Evolutionary conservation across 2,888 invertebrate genomes (phyloP).

Genomic region (Malthinus seriepunctatus): DNA sequence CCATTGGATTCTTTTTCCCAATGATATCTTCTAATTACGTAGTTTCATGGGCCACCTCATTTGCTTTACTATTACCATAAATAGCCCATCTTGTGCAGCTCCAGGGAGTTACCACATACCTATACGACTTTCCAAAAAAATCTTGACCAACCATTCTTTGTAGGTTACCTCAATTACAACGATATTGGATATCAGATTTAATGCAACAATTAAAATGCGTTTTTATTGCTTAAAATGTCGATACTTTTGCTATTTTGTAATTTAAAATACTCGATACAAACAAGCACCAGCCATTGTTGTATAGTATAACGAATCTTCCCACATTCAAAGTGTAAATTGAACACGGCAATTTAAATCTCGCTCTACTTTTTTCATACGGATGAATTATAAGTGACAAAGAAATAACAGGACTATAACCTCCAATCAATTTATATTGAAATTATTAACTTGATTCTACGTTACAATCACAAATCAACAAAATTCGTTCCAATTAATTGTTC

Average conservation of each 20-base stretch:
- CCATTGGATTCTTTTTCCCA: too few species aligned
- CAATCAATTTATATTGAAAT: background rate
- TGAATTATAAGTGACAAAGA: background rate
- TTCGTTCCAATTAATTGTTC: too few species aligned
- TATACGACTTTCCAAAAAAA: too few species aligned
- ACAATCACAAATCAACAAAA: background rate
- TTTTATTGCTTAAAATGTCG: background rate
- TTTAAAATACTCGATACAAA: too few species aligned
- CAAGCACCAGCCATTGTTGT: slow-evolving; percentile 27
- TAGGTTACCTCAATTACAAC: background rate
- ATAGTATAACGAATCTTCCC: slow-evolving; percentile 41
- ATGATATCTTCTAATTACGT: too few species aligned
- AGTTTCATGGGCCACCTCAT: too few species aligned
- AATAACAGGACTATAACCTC: background rate
- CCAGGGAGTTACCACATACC: too few species aligned
- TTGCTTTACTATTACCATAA: too few species aligned
- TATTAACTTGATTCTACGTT: background rate
- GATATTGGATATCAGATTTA: background rate
- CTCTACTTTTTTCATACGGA: slow-evolving; percentile 21
- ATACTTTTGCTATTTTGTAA: background rate
- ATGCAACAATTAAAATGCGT: background rate
- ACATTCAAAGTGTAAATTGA: slow-evolving; percentile 40
- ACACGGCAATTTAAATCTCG: slow-evolving; percentile 37
- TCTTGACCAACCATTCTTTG: too few species aligned
- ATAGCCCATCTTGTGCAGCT: too few species aligned